A percentile compares a stretch with the other conserved stretches of the same genome.
Evolutionary conservation across 1,140 invertebrate genomes (phyloP).

Genomic region (Drosophila miranda): DNA sequence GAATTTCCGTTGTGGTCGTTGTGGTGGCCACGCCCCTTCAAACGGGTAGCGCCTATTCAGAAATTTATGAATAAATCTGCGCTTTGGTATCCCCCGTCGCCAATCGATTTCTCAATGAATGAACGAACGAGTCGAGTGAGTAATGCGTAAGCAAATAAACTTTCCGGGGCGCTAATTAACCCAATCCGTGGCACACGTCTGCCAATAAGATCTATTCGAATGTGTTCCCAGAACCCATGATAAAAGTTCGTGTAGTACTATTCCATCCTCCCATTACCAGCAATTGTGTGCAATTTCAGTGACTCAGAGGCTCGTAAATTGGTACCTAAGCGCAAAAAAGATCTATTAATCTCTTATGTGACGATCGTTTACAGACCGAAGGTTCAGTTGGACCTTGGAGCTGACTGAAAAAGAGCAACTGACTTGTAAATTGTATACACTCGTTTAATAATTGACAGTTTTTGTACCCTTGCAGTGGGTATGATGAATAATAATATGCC

Average conservation of each 20-base stretch:
- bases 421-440: no score
- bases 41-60: background rate
- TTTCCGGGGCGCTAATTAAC: conserved; percentile 14
- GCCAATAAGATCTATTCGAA: conserved; percentile 10
- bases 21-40: conserved; percentile 1
- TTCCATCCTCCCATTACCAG: conserved; percentile 43
- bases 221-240: conserved; percentile 35
- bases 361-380: conserved; percentile 28
- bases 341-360: conserved; percentile 28
- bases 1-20: conserved; percentile 44
- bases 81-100: conserved; percentile 31
- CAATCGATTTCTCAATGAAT: conserved; percentile 57
- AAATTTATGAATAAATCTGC: conserved; percentile 68
- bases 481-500: no score
- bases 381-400: conserved; percentile 16
- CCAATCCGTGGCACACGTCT: conserved; percentile 11
- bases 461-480: no score
- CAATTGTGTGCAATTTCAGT: conserved; percentile 58
- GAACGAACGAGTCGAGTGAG: conserved; percentile 34
- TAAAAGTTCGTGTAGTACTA: conserved; percentile 10
- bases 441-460: conserved; percentile 9
- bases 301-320: conserved; percentile 46
- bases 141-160: conserved; percentile 49
- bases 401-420: conserved; percentile 2
- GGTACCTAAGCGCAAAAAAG: conserved; percentile 32